Evolutionary conservation across 1,140 invertebrate genomes (phyloP).

Genomic region (Hesperophylax magnus): DNA sequence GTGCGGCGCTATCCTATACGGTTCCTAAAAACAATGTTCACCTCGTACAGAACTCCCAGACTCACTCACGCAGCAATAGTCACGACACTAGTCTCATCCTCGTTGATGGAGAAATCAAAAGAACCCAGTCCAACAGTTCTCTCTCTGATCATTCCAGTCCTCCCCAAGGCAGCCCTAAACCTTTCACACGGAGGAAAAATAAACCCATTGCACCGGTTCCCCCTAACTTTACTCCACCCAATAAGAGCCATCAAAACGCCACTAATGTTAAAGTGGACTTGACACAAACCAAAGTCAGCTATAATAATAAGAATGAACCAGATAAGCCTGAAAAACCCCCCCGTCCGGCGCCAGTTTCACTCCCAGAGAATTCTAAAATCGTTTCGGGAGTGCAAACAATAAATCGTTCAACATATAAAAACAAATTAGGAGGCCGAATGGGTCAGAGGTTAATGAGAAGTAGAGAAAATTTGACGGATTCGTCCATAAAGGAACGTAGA

Average conservation of each 20-base stretch:
- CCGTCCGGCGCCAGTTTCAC: conserved; percentile 66
- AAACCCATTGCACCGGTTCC: conserved; percentile 78
- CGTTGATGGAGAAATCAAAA: conserved; percentile 71
- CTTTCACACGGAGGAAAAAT: conserved; percentile 78
- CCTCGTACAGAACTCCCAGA: conserved; percentile 46
- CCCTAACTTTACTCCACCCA: conserved; percentile 70
- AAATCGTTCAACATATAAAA: conserved; percentile 68
- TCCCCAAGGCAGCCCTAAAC: conserved; percentile 81
- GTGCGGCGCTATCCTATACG: conserved; percentile 41
- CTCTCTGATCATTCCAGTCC: conserved; percentile 76
- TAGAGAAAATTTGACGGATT: conserved; percentile 64
- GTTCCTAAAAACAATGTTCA: conserved; percentile 25
- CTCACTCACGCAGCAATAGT: conserved; percentile 69
- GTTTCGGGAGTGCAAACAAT: conserved; percentile 69
- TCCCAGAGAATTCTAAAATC: conserved; percentile 63
- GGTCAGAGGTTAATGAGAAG: conserved; percentile 60
- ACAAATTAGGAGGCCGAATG: conserved; percentile 64
- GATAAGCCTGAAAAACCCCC: conserved; percentile 74
- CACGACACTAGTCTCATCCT: conserved; percentile 70
- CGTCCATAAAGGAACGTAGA: conserved; percentile 58
- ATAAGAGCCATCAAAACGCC: conserved; percentile 62
- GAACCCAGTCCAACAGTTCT: conserved; percentile 78
- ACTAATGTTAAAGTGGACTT: conserved; percentile 48
- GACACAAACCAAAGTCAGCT: conserved; percentile 59
- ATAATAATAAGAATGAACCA: conserved; percentile 56